phyloP scores from a whole-genome alignment of 1,140 invertebrate genomes.

The honey bee (Apis mellifera) region Amel_HAv3.1 CM009945.2:7270001-7270500 shows the following conservation, averaged over 20 bases:
- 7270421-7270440: conserved; percentile 90
- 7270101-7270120: conserved; percentile 89
- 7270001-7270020: not conserved
- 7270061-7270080: conserved; percentile 85
- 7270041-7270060: not conserved
- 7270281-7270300: conserved; percentile 77
- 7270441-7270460: conserved; percentile 91
- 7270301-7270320: conserved; percentile 84
- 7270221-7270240: too few species aligned
- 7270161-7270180: conserved; percentile 85
- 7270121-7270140: conserved; percentile 91
- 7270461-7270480: conserved; percentile 92
- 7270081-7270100: conserved; percentile 85
- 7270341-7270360: conserved; percentile 94
- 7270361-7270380: conserved; percentile 92
- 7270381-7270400: conserved; percentile 89
- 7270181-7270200: conserved; percentile 31
- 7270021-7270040: not conserved
- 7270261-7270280: conserved; percentile 24
- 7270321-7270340: conserved; percentile 90
- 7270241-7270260: too few species aligned
- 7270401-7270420: conserved; percentile 90
- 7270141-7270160: conserved; percentile 88
- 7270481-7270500: conserved; percentile 90
- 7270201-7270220: not conserved